Conservation (phyloP, 2,888 invertebrate species). For the Aethes cnicana region DNA sequence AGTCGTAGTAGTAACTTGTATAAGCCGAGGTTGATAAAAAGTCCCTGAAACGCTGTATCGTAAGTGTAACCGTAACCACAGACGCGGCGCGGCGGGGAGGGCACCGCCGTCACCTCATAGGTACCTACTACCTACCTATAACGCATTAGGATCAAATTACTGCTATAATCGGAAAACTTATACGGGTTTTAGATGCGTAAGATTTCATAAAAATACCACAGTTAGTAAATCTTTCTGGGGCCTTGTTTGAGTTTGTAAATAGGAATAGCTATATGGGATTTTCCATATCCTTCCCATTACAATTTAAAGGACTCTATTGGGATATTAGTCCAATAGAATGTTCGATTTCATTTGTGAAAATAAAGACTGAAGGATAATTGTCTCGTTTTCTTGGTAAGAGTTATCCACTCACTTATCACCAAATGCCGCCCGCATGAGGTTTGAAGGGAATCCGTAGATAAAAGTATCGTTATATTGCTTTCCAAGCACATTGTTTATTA, state of each 20-base stretch:
- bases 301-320: no score
- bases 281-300: no score
- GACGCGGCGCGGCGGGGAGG: background rate
- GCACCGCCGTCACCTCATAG: slow-evolving; percentile 8
- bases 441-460: background rate
- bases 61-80: slow-evolving; percentile 42
- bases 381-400: slow-evolving; percentile 4
- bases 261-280: no score
- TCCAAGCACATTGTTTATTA: background rate
- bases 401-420: slow-evolving; percentile 10
- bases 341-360: no score
- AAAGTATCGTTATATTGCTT: background rate
- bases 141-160: slow-evolving; percentile 27
- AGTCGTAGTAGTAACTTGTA: no score
- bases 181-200: background rate
- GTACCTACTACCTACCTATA: slow-evolving; percentile 11
- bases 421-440: slow-evolving; percentile 4
- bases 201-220: no score
- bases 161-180: slow-evolving; percentile 13
- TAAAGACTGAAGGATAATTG: slow-evolving; percentile 1
- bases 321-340: no score
- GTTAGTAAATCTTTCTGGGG: no score
- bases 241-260: background rate
- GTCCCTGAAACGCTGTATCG: no score
- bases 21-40: no score